Percentiles rank a stretch among this genome's conserved stretches.
Conservation (phyloP, 92 coral and sea anemone species). For the Plumapathes pennacea region DNA sequence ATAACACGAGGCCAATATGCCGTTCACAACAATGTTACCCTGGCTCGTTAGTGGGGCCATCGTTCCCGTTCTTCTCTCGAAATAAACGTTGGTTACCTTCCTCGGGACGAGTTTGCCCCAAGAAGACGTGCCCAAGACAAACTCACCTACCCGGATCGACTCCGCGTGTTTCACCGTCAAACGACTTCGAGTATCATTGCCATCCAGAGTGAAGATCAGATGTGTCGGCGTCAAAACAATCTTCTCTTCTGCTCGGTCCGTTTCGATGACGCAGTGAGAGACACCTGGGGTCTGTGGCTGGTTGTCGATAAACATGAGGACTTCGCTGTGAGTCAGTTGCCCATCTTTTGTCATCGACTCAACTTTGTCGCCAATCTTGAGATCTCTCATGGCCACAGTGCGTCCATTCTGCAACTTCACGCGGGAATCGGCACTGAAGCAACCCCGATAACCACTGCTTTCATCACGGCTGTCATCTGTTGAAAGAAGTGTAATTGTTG, state of each 20-base stretch:
- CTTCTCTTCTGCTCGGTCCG: constrained; percentile 56
- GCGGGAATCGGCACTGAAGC: constrained; percentile 74
- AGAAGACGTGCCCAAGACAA: constrained; percentile 47
- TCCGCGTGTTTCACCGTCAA: constrained; percentile 69
- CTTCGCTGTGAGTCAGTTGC: constrained; percentile 69
- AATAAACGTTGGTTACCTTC: constrained; percentile 48
- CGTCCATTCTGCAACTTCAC: constrained; percentile 69
- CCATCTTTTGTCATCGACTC: constrained; percentile 71
- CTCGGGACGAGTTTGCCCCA: constrained; percentile 50
- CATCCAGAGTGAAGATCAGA: constrained; percentile 69
- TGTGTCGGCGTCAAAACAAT: constrained; percentile 78
- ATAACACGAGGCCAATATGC: constrained; percentile 87
- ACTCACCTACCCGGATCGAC: constrained; percentile 62
- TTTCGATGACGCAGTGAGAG: constrained; percentile 62
- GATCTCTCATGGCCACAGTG: constrained; percentile 47
- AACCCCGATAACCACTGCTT: no score
- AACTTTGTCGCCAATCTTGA: constrained; percentile 77
- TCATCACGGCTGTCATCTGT: constrained; percentile 44
- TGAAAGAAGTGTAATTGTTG: constrained; percentile 2
- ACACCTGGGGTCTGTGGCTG: constrained; percentile 61
- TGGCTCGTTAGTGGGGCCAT: constrained; percentile 86
- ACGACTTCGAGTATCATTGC: constrained; percentile 17
- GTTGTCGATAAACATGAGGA: constrained; percentile 82
- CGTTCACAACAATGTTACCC: constrained; percentile 86
- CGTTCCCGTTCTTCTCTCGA: constrained; percentile 56